Percentiles rank a stretch among this genome's conserved stretches.
These are phyloP conservation scores for Meloidogyne chitwoodi DNA, from an alignment of 1,140 invertebrate species.

Conservation along the genomic window DNA sequence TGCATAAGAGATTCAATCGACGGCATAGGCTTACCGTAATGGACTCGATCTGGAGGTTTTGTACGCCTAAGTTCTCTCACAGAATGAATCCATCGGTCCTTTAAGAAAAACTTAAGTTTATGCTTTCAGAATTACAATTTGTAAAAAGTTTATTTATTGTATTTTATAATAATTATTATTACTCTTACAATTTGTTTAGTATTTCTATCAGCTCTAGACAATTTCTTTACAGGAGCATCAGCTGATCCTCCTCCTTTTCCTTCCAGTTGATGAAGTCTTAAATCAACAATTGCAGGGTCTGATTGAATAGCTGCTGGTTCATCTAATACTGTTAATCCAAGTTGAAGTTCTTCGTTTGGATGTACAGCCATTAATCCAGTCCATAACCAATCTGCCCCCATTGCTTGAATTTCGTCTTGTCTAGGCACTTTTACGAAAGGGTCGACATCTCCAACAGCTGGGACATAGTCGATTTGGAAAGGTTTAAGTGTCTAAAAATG, in stretches of 20 bases:
- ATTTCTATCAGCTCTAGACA: constrained; percentile 80
- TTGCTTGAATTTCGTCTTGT: constrained; percentile 44
- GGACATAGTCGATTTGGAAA: constrained; percentile 92
- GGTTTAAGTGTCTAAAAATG: constrained; percentile 73
- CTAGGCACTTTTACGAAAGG: constrained; percentile 79
- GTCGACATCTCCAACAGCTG: constrained; percentile 94
- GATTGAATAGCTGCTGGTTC: constrained; percentile 90
- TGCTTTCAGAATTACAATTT: no score
- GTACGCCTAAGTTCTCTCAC: constrained; percentile 73
- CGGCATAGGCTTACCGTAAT: constrained; percentile 81
- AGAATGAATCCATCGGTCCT: constrained; percentile 13
- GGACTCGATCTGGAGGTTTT: constrained; percentile 78
- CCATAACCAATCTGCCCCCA: neutral
- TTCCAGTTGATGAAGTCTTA: constrained; percentile 81
- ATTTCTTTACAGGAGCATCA: constrained; percentile 73
- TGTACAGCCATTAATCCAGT: constrained; percentile 74
- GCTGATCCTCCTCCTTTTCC: constrained; percentile 67
- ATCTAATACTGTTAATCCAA: constrained; percentile 82
- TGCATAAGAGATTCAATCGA: constrained; percentile 88
- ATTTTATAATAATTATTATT: neutral
- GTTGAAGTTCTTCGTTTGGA: constrained; percentile 65
- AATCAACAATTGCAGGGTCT: constrained; percentile 84
- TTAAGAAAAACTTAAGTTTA: neutral
- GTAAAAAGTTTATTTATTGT: no score
- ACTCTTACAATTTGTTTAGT: constrained; percentile 67